Evolutionary conservation across 2,888 invertebrate species (phyloP).

Genomic region (Pantelozetes paolii): DNA sequence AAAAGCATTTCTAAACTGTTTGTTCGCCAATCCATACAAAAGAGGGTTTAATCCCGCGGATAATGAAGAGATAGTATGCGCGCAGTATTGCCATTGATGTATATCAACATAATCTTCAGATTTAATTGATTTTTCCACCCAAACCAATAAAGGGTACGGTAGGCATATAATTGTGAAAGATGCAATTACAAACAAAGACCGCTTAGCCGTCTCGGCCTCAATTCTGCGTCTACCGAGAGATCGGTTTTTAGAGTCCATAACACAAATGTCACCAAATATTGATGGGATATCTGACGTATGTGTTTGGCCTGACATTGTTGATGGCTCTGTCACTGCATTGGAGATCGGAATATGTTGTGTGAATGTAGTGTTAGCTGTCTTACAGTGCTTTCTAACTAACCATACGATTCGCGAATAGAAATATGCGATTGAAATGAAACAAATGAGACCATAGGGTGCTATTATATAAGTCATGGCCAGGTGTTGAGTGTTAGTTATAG

Average conservation of each 20-base stretch:
- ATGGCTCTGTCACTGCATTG: background rate
- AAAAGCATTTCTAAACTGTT: constrained; percentile 42
- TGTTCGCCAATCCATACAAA: constrained; percentile 42
- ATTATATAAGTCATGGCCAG: constrained; percentile 36
- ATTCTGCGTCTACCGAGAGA: constrained; percentile 33
- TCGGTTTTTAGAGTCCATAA: constrained; percentile 39
- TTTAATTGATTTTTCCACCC: constrained; percentile 25
- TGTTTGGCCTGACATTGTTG: background rate
- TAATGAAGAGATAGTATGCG: constrained; percentile 32
- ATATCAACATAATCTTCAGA: background rate
- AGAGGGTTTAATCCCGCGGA: constrained; percentile 41
- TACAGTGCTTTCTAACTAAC: constrained; percentile 39
- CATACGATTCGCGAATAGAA: constrained; percentile 38
- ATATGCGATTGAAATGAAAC: constrained; percentile 37
- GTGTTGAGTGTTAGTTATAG: background rate
- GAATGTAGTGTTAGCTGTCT: constrained; percentile 35
- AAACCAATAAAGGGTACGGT: constrained; percentile 38
- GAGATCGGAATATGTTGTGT: background rate
- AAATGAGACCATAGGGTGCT: constrained; percentile 39
- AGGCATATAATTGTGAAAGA: constrained; percentile 34
- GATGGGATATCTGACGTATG: constrained; percentile 36
- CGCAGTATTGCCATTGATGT: constrained; percentile 38
- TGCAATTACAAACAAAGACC: constrained; percentile 36
- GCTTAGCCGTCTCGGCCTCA: constrained; percentile 40
- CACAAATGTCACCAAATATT: constrained; percentile 39